Conservation (phyloP, 2,113 vertebrate species). For the Budorcas taxicolor region DNA sequence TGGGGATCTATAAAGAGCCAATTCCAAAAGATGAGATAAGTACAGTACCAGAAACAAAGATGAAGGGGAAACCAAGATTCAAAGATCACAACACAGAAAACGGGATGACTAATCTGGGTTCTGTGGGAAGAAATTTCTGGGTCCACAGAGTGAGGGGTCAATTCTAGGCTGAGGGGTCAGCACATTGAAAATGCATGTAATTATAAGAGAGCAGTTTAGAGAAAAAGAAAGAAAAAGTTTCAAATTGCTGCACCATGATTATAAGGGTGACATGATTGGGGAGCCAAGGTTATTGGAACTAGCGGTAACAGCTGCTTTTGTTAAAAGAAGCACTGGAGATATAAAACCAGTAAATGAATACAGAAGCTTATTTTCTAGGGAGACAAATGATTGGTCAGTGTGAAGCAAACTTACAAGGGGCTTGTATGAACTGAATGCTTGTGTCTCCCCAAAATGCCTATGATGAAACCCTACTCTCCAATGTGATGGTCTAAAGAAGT, state of each 20-base stretch:
- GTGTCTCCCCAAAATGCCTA: neutral
- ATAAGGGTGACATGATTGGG: neutral
- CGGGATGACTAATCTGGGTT: neutral
- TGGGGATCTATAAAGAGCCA: neutral
- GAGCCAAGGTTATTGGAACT: neutral
- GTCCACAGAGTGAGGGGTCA: neutral
- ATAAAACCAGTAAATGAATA: neutral
- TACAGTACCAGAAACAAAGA: neutral
- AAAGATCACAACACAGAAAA: neutral
- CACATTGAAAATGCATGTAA: neutral
- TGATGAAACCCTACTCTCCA: neutral
- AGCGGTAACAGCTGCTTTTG: neutral
- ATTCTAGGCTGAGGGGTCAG: rapidly evolving
- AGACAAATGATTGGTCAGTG: neutral
- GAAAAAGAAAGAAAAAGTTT: neutral
- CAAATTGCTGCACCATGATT: neutral
- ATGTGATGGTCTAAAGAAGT: neutral
- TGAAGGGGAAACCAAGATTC: neutral
- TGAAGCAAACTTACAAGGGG: neutral
- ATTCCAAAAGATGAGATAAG: neutral
- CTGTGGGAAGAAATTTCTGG: neutral
- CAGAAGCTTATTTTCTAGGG: neutral
- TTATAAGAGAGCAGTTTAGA: neutral
- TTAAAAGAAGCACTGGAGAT: neutral
- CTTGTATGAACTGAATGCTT: neutral